These are phyloP conservation scores for Lamprologus ornatipinnis DNA, from an alignment of 2,113 vertebrate species.

Conservation along the genomic window DNA sequence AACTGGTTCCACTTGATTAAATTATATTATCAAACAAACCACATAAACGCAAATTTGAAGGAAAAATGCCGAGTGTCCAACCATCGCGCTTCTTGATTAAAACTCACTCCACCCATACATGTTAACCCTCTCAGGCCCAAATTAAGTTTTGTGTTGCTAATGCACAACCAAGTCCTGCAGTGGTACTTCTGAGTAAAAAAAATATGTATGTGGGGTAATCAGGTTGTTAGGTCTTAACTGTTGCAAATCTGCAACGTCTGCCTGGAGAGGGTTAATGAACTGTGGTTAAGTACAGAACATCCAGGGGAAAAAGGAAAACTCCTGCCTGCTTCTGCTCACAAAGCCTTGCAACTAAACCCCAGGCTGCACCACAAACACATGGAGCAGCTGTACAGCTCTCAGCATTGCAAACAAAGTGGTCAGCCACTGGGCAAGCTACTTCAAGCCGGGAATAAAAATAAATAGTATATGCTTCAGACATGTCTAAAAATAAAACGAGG, in stretches of 20 bases:
- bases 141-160: too few species aligned
- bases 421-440: not conserved
- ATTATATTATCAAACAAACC: not conserved
- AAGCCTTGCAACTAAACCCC: not conserved
- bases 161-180: too few species aligned
- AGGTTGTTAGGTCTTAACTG: too few species aligned
- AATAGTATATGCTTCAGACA: not conserved
- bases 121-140: too few species aligned
- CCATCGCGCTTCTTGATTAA: not conserved
- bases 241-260: too few species aligned
- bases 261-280: not conserved
- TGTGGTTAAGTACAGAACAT: not conserved
- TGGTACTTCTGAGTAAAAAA: too few species aligned
- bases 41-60: not conserved
- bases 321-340: not conserved
- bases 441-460: slow-evolving; percentile 1
- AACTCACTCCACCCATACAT: not conserved
- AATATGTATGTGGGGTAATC: too few species aligned
- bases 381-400: not conserved
- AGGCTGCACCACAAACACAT: not conserved
- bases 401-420: not conserved
- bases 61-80: not conserved
- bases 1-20: not conserved
- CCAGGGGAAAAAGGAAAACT: not conserved
- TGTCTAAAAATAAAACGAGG: slow-evolving; percentile 22